Base-by-base conservation (phyloP, 2,113 vertebrate species). In the Pipra filicauda region DNA sequence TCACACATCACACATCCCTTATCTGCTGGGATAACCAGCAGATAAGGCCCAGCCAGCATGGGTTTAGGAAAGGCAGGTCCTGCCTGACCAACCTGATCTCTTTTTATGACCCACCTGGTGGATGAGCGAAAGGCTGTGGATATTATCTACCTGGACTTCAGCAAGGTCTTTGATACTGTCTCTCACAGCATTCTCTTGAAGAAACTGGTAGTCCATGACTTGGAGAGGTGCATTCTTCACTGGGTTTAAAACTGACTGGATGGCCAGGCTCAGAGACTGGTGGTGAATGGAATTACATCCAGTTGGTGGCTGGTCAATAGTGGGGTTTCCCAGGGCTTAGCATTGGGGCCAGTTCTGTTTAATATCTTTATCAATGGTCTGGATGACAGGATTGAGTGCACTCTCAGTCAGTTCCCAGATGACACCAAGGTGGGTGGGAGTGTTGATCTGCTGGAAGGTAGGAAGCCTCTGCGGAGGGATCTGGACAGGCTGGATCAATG, bases 81-180 rank as follows among this genome's bases (percentile, higher is more conserved):
- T 44, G 31, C 17, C 44, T 71, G 41, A 48, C 16, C n/a, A 64
- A 30, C 7, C 20, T 49, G 17, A 31, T 31, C 11, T 31, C 33
- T 2, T 0, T 41, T 21, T 57, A 9, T 31, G 17, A 35, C 21
- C 31, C 1, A 1, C 31, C 21, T 22, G 17, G 26, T 22, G 21
- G 5, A 43, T 49, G 49, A 35, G n/a, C 14, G 4, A 49, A 35
- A 57, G 49, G 21, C 51, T 57, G 31, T 35, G 26, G 12, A 19
- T 41, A 5, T 31, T 35, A 16, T 24, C 23, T n/a, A 5, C 19
- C 51, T 51, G 37, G 66, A 35, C 12, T 58, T n/a, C 43, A 30
- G 30, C 15, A 16, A 85, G n/a, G 30, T 24, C 24, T 66, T 48
- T 58, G 43, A n/a, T 7, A n/a, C n/a, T n/a, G 24, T n/a, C 6